Evolutionary conservation across 2,888 invertebrate species (phyloP).

Genomic region (Yponomeuta evonymella): DNA sequence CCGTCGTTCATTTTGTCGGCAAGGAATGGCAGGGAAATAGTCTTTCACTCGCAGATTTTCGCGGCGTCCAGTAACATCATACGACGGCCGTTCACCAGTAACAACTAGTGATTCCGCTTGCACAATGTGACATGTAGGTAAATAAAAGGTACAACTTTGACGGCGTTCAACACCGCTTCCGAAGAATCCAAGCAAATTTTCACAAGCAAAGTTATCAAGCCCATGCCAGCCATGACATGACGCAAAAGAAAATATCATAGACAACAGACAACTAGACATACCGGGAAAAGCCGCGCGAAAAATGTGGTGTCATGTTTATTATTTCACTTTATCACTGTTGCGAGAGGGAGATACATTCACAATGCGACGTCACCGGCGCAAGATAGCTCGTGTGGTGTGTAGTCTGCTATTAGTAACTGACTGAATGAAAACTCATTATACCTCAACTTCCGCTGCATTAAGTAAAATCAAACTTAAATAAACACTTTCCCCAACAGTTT

Average conservation of each 20-base stretch:
- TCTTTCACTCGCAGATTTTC: neutral
- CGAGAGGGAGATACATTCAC: no score
- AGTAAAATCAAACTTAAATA: no score
- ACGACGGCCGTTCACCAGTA: neutral
- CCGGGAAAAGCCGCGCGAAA: no score
- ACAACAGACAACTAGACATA: conserved; percentile 12
- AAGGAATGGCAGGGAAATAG: neutral
- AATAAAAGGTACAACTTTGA: conserved; percentile 13
- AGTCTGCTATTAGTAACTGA: no score
- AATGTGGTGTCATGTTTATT: no score
- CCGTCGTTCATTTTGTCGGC: conserved; percentile 71
- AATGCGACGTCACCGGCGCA: no score
- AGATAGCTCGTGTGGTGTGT: no score
- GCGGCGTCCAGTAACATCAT: neutral
- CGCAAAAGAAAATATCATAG: conserved; percentile 28
- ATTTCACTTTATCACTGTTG: no score
- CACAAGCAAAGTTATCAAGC: conserved; percentile 59
- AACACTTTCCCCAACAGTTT: no score
- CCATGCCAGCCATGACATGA: conserved; percentile 68
- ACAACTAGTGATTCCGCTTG: neutral
- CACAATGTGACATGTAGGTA: conserved; percentile 35
- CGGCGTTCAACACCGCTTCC: conserved; percentile 8
- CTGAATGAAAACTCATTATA: no score
- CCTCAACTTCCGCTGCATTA: no score
- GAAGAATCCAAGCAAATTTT: conserved; percentile 67